A percentile compares a stretch with the other conserved stretches of the same genome.
phyloP scores from a whole-genome alignment of 1,140 invertebrate species.

The Riptortus pedestris region DNA sequence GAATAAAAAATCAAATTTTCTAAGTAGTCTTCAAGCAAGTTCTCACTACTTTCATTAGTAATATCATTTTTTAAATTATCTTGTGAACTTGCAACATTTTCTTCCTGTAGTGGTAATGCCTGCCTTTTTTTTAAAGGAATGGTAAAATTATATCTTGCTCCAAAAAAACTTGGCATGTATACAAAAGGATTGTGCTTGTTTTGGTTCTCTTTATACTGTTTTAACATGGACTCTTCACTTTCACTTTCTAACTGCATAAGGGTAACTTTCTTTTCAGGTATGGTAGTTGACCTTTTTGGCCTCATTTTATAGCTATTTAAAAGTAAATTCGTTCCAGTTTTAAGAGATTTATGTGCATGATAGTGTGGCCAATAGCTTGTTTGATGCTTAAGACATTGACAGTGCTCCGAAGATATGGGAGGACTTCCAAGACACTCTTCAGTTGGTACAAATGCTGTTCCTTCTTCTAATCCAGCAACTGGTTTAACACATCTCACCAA shows the following conservation, averaged over 20 bases:
- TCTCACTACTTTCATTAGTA: neutral
- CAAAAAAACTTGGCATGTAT: neutral
- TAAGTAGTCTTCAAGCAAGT: no score
- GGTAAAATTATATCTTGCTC: neutral
- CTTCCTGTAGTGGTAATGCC: neutral
- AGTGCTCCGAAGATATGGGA: neutral
- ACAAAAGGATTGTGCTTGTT: neutral
- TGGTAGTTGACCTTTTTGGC: neutral
- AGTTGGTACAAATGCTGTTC: neutral
- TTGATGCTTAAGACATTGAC: neutral
- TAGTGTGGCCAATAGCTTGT: neutral
- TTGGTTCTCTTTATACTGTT: constrained; percentile 12
- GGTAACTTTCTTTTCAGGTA: constrained; percentile 9
- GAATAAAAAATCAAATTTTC: no score
- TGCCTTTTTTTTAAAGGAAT: neutral
- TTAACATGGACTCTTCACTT: constrained; percentile 11
- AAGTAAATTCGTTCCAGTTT: neutral
- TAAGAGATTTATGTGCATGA: neutral
- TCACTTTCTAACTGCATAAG: constrained; percentile 13
- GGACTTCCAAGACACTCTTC: neutral
- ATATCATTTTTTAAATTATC: neutral
- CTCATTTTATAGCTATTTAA: neutral
- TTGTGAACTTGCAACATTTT: neutral
- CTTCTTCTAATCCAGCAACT: neutral
- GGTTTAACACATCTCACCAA: constrained; percentile 5